phyloP scores from a whole-genome alignment of 35 echinoderm and acorn worm species.

The Ptychodera flava region DNA sequence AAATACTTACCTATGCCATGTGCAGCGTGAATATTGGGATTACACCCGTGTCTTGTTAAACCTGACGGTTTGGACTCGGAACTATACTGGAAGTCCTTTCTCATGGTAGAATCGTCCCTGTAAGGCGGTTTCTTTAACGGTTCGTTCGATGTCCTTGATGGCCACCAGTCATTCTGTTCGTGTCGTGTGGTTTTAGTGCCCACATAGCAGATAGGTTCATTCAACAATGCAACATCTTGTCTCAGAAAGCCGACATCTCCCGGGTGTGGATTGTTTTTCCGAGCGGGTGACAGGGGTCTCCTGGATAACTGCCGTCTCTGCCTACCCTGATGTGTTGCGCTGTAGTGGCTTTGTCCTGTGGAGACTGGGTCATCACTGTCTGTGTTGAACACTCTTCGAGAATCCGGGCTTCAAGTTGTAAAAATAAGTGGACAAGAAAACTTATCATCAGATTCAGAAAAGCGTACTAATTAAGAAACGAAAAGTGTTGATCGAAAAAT shows the following conservation, averaged over 20 bases:
- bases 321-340: slow-evolving; percentile 21
- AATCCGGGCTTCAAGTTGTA: slow-evolving; percentile 70
- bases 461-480: too few species aligned
- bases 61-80: slow-evolving; percentile 3
- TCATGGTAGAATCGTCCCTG: slow-evolving; percentile 53
- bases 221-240: slow-evolving; percentile 60
- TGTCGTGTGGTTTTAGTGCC: slow-evolving; percentile 33
- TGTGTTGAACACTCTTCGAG: slow-evolving; percentile 67
- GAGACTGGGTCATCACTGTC: slow-evolving; percentile 4
- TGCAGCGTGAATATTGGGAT: slow-evolving; percentile 43
- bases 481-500: too few species aligned
- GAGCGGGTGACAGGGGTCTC: slow-evolving; percentile 9
- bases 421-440: too few species aligned
- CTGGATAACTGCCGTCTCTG: not conserved
- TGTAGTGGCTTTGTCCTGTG: slow-evolving; percentile 19
- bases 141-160: slow-evolving; percentile 27
- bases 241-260: slow-evolving; percentile 66
- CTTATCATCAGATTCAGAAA: too few species aligned
- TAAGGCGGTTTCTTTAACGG: slow-evolving; percentile 19
- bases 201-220: slow-evolving; percentile 89
- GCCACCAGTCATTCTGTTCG: slow-evolving; percentile 59
- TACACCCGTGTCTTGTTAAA: slow-evolving; percentile 65
- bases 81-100: slow-evolving; percentile 37
- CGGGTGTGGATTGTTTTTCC: slow-evolving; percentile 41
- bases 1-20: slow-evolving; percentile 65